Percentiles rank a stretch among this genome's conserved stretches.
Evolutionary conservation across 2,113 vertebrate genomes (phyloP).

Genomic region (Columba livia): DNA sequence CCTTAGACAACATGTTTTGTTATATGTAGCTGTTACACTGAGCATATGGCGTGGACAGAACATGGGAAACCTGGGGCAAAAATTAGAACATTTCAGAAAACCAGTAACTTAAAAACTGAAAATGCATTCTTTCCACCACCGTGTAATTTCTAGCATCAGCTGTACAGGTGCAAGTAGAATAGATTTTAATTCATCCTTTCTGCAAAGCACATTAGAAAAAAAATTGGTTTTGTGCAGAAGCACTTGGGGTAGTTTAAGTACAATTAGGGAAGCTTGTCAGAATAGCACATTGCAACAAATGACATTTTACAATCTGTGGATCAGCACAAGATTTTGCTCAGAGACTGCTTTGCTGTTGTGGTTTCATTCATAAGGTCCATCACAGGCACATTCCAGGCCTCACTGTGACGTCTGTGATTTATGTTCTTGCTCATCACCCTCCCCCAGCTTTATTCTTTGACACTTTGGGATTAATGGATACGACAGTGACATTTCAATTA

Average conservation of each 20-base stretch:
- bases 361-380: slow-evolving; percentile 73
- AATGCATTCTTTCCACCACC: neutral
- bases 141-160: neutral
- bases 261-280: neutral
- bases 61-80: neutral
- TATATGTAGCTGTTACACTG: neutral
- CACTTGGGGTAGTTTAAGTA: neutral
- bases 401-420: slow-evolving; percentile 68
- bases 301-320: neutral
- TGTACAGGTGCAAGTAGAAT: neutral
- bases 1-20: neutral
- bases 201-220: neutral
- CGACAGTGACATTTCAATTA: slow-evolving; percentile 70
- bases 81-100: neutral
- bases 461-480: slow-evolving; percentile 67
- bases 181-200: neutral
- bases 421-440: slow-evolving; percentile 67
- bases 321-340: slow-evolving; percentile 36
- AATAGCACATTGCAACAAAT: neutral
- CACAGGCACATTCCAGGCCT: slow-evolving; percentile 64
- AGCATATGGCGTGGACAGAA: neutral
- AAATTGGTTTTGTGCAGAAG: neutral
- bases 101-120: neutral
- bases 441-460: slow-evolving; percentile 67
- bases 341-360: slow-evolving; percentile 54